Evolutionary conservation across 1,140 invertebrate species (phyloP).

Genomic region (Macrotrachela quadricornifera): DNA sequence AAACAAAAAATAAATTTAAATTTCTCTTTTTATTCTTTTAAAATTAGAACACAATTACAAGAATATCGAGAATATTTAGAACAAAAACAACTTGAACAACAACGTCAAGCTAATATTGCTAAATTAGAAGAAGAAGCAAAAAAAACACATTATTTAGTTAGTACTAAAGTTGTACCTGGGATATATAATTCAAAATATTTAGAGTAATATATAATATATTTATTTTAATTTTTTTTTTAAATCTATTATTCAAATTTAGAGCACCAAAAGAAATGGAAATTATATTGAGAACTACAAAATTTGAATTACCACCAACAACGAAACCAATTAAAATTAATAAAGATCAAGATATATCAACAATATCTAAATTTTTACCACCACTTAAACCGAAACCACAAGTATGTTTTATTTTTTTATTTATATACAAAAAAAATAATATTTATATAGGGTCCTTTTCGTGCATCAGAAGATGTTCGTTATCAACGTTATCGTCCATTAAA

Average conservation of each 20-base stretch:
- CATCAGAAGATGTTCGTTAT: slow-evolving; percentile 22
- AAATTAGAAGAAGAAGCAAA: slow-evolving; percentile 16
- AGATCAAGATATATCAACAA: slow-evolving; percentile 16
- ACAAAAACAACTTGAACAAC: slow-evolving; percentile 14
- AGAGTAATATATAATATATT: too few species aligned
- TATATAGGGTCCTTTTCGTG: slow-evolving; percentile 26
- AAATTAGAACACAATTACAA: slow-evolving; percentile 21
- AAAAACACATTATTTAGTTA: slow-evolving; percentile 26
- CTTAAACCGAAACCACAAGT: slow-evolving; percentile 22
- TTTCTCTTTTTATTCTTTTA: slow-evolving; percentile 10
- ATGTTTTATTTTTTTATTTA: background rate
- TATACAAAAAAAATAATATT: background rate
- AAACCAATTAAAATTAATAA: slow-evolving; percentile 11
- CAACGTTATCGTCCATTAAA: slow-evolving; percentile 28
- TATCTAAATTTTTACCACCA: slow-evolving; percentile 19
- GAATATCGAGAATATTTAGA: slow-evolving; percentile 20
- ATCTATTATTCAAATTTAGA: background rate
- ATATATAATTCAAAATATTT: slow-evolving; percentile 28
- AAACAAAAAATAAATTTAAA: too few species aligned
- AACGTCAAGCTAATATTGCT: slow-evolving; percentile 9
- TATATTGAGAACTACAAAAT: slow-evolving; percentile 17
- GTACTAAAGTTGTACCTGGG: slow-evolving; percentile 26
- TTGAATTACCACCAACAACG: slow-evolving; percentile 14
- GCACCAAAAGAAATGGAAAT: slow-evolving; percentile 16
- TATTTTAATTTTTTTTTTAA: background rate